A percentile compares a stretch with the other conserved stretches of the same genome.
Evolutionary conservation across 92 coral and sea anemone genomes (phyloP).

Genomic region (Bergia puertoricense): DNA sequence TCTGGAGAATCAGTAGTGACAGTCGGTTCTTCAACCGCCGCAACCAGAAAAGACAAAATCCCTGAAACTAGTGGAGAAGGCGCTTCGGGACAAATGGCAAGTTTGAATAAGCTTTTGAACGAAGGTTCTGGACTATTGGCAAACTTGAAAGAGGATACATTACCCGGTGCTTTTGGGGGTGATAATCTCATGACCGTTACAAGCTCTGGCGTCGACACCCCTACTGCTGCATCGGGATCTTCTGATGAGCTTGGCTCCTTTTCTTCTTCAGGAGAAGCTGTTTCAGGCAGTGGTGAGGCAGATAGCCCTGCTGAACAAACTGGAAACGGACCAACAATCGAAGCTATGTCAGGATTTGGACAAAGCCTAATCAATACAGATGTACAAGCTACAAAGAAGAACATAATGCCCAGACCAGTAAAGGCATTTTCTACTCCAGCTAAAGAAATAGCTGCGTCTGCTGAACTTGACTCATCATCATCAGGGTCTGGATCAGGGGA

Average conservation of each 20-base stretch:
- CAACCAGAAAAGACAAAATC: constrained; percentile 6
- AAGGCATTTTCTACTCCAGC: neutral
- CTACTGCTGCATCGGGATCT: constrained; percentile 10
- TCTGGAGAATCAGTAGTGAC: constrained; percentile 47
- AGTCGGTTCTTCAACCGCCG: constrained; percentile 22
- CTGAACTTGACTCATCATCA: constrained; percentile 7
- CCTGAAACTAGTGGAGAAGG: constrained; percentile 26
- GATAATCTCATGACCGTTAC: constrained; percentile 21
- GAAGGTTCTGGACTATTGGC: constrained; percentile 3
- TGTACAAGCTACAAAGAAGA: constrained; percentile 12
- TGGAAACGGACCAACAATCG: constrained; percentile 18
- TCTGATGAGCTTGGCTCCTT: neutral
- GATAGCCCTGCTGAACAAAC: neutral
- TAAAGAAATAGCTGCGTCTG: neutral
- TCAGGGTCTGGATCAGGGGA: constrained; percentile 77
- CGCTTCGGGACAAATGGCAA: constrained; percentile 7
- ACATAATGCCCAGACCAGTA: constrained; percentile 32
- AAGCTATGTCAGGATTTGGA: constrained; percentile 29
- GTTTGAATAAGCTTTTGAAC: neutral
- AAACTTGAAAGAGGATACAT: neutral
- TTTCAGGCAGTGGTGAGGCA: constrained; percentile 25
- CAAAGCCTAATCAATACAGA: neutral
- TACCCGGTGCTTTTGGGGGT: constrained; percentile 4
- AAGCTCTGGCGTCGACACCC: neutral
- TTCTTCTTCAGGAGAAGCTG: neutral